phyloP scores from a whole-genome alignment of 2,113 vertebrate genomes.

The Uropsilus gracilis region DNA sequence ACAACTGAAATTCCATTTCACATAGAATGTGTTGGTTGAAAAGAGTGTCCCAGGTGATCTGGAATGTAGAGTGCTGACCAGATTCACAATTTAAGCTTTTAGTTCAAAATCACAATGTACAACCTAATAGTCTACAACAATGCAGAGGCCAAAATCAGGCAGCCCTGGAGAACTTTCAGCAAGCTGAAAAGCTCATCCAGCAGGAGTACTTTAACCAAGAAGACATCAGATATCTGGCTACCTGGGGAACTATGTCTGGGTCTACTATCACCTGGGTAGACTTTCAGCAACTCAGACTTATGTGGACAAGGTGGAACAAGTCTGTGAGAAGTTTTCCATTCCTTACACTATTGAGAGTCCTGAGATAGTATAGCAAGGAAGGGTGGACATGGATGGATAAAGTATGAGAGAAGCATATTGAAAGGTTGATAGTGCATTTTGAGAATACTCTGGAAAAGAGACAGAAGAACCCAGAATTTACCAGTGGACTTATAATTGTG shows the following conservation, averaged over 20 bases:
- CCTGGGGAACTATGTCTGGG: constrained; percentile 76
- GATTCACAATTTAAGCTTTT: no score
- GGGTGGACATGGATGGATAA: constrained; percentile 73
- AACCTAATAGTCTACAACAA: no score
- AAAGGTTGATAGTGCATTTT: constrained; percentile 65
- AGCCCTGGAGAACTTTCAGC: no score
- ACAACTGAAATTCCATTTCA: no score
- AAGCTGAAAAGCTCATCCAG: no score
- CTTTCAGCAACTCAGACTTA: constrained; percentile 32
- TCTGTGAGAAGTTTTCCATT: constrained; percentile 66
- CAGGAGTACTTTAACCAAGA: not conserved
- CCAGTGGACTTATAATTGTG: constrained; percentile 5
- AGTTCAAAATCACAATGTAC: no score
- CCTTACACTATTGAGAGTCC: constrained; percentile 64
- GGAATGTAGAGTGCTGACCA: no score
- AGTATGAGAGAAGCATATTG: not conserved
- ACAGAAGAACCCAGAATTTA: constrained; percentile 35
- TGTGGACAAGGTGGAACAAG: constrained; percentile 50
- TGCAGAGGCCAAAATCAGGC: no score
- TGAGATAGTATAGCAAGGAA: constrained; percentile 66
- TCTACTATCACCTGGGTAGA: constrained; percentile 63
- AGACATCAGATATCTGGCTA: constrained; percentile 59
- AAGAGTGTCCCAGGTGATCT: no score
- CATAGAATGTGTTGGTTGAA: no score
- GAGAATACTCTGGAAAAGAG: constrained; percentile 60